Evolutionary conservation across 92 coral and sea anemone genomes (phyloP).

Genomic region (Porites evermanni): DNA sequence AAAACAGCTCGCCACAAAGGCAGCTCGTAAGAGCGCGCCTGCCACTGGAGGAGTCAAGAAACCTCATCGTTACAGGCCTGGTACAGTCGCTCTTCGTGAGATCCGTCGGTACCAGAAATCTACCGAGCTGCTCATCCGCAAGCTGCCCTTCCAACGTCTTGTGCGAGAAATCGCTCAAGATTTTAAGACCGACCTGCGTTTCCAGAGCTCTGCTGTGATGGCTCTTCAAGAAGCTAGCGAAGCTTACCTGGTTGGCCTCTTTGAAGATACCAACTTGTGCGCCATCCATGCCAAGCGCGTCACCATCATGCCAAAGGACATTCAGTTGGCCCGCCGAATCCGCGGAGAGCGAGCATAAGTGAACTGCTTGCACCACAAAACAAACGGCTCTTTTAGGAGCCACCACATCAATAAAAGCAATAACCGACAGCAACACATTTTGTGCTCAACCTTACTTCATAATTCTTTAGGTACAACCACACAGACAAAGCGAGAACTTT

Average conservation of each 20-base stretch:
- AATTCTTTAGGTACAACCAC: too few species aligned
- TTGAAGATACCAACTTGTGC: slow-evolving; percentile 99
- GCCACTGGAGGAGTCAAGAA: slow-evolving; percentile 88
- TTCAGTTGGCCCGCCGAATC: slow-evolving; percentile 99
- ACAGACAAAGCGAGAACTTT: too few species aligned
- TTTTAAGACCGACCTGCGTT: slow-evolving; percentile 86
- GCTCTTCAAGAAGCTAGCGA: slow-evolving; percentile 98
- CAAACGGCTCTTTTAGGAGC: slow-evolving; percentile 89
- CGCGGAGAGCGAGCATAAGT: slow-evolving; percentile 70
- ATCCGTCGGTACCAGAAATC: slow-evolving; percentile 91
- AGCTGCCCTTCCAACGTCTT: slow-evolving; percentile 87
- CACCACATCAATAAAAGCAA: slow-evolving; percentile 69
- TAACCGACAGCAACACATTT: slow-evolving; percentile 22
- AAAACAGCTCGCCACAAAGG: slow-evolving; percentile 90
- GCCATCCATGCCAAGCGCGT: slow-evolving; percentile 99
- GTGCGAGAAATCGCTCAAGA: slow-evolving; percentile 88
- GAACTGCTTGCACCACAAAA: background rate
- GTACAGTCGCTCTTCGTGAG: slow-evolving; percentile 89
- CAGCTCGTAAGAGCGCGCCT: slow-evolving; percentile 87
- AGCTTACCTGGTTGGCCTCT: slow-evolving; percentile 96
- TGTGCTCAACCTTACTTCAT: too few species aligned
- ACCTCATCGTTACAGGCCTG: slow-evolving; percentile 89
- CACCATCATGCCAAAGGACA: slow-evolving; percentile 99
- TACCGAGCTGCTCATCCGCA: slow-evolving; percentile 85
- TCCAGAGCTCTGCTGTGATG: slow-evolving; percentile 96